Conservation (phyloP, 2,797 vertebrate species). For the Delichon dasypus region DNA sequence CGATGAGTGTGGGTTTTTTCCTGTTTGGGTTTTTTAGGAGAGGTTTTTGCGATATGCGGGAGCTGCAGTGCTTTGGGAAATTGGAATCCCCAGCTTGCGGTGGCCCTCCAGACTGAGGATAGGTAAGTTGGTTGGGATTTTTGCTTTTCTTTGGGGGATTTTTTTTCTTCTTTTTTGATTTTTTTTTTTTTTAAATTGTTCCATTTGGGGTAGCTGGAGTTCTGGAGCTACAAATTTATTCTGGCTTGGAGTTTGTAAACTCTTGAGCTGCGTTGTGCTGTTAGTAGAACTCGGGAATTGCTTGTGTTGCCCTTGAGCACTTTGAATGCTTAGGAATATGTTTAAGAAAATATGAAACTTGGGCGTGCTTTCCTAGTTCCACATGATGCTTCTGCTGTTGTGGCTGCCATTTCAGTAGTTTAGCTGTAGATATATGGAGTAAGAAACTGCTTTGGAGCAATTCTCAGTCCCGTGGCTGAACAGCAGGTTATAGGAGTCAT, state of each 20-base stretch:
- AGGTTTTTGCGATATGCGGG: slow-evolving; percentile 91
- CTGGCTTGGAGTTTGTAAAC: neutral
- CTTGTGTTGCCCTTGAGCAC: neutral
- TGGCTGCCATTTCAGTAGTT: neutral
- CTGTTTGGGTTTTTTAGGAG: slow-evolving; percentile 75
- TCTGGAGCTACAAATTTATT: neutral
- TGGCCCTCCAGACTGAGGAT: slow-evolving; percentile 77
- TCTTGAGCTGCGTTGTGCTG: neutral
- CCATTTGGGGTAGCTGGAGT: neutral
- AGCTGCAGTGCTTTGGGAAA: slow-evolving; percentile 87
- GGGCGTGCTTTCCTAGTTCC: neutral
- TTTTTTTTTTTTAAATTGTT: neutral
- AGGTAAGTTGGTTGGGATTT: slow-evolving; percentile 46
- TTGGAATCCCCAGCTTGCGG: slow-evolving; percentile 87
- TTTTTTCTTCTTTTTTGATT: neutral
- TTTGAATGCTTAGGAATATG: neutral
- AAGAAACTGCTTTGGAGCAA: neutral
- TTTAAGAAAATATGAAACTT: neutral
- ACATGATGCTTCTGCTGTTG: neutral
- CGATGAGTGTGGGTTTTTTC: neutral
- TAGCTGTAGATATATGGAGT: neutral
- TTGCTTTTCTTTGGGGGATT: neutral
- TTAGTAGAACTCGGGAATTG: neutral
- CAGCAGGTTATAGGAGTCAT: neutral
- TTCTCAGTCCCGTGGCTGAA: neutral